Evolutionary conservation across 2,113 vertebrate genomes (phyloP).

Genomic region (Nasalis larvatus): DNA sequence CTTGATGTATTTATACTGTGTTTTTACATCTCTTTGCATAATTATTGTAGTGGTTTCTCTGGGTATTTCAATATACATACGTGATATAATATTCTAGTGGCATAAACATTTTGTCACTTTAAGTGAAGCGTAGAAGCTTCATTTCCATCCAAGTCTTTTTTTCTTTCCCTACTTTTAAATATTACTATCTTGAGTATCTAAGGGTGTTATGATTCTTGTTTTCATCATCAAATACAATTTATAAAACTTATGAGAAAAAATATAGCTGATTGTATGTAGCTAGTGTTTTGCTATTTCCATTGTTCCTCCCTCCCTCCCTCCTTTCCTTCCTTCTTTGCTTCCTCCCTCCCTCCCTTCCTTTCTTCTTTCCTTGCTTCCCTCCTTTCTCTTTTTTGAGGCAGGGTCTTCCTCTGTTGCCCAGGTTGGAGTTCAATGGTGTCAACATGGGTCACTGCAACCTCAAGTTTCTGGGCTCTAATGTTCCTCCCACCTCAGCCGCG

Average conservation of each 20-base stretch:
- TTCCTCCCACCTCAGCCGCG: too few species aligned
- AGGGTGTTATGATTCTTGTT: background rate
- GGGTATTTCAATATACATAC: background rate
- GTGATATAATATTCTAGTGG: background rate
- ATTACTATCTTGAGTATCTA: background rate
- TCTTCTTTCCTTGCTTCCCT: too few species aligned
- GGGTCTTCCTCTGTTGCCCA: too few species aligned
- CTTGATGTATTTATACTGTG: background rate
- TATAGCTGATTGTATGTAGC: background rate
- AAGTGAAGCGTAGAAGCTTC: background rate
- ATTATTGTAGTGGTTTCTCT: background rate
- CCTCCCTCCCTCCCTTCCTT: too few species aligned
- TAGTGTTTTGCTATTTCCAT: background rate
- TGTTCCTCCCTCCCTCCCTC: background rate
- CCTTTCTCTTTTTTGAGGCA: too few species aligned
- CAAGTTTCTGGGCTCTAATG: too few species aligned
- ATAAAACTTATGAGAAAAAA: background rate
- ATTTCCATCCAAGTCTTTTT: background rate
- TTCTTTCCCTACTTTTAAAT: background rate
- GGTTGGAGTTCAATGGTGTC: too few species aligned
- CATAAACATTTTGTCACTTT: background rate
- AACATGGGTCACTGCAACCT: too few species aligned
- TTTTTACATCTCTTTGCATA: background rate
- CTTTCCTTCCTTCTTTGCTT: too few species aligned
- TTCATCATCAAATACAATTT: background rate